phyloP scores from a whole-genome alignment of 2,113 vertebrate species.

The Peromyscus polionotus region DNA sequence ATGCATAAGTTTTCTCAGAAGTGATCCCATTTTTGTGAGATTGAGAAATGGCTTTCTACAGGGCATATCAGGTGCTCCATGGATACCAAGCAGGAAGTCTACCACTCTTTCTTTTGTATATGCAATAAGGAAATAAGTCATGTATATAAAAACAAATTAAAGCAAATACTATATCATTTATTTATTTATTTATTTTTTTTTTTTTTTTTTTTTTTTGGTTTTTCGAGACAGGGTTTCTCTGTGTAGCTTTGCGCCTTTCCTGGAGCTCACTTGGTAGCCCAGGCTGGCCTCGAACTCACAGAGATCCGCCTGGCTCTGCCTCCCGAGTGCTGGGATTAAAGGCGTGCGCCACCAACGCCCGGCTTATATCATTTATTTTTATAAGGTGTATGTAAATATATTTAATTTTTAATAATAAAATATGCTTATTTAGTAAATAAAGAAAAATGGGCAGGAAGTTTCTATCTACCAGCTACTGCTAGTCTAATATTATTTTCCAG shows the following conservation, averaged over 20 bases:
- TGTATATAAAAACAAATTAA: not conserved
- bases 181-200: too few relatives aligned
- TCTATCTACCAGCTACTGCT: not conserved
- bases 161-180: not conserved
- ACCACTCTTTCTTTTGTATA: not conserved
- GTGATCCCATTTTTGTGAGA: not conserved
- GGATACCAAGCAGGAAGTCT: not conserved
- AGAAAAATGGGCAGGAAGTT: not conserved
- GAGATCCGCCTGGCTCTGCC: too few relatives aligned
- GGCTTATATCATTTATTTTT: constrained; percentile 11
- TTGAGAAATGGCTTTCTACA: not conserved
- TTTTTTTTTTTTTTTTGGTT: too few relatives aligned
- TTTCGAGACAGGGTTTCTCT: too few relatives aligned
- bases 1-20: not conserved
- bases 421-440: not conserved
- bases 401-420: constrained; percentile 51
- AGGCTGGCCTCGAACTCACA: too few relatives aligned
- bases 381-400: not conserved
- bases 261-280: too few relatives aligned
- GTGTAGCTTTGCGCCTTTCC: too few relatives aligned
- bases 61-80: not conserved
- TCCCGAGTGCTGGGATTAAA: too few relatives aligned
- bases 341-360: too few relatives aligned
- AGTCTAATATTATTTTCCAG: not conserved
- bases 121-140: not conserved